Conservation (phyloP, 2,888 invertebrate genomes). For the Torymus tubicola region DNA sequence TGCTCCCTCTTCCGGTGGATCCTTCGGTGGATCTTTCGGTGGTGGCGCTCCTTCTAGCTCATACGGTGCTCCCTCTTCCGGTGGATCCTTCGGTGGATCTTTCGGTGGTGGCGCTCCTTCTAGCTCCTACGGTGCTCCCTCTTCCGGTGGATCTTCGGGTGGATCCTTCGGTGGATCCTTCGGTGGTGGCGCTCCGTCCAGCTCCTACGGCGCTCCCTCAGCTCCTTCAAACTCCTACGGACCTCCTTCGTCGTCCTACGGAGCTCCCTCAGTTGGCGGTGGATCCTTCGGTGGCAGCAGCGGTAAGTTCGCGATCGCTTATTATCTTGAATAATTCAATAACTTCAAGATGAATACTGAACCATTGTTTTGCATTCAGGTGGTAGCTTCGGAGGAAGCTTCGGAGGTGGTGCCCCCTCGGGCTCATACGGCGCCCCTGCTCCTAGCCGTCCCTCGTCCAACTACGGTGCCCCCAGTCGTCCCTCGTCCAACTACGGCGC, state of each 20-base stretch:
- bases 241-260: conserved; percentile 74
- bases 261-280: conserved; percentile 70
- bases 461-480: conserved; percentile 66
- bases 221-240: conserved; percentile 65
- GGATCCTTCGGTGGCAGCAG: conserved; percentile 65
- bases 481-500: conserved; percentile 63
- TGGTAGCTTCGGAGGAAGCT: conserved; percentile 58
- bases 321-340: no score
- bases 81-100: conserved; percentile 71
- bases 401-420: conserved; percentile 71
- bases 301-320: no score
- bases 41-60: conserved; percentile 59
- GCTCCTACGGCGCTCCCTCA: conserved; percentile 73
- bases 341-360: no score
- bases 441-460: conserved; percentile 64
- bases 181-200: conserved; percentile 66
- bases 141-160: conserved; percentile 78
- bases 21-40: conserved; percentile 66
- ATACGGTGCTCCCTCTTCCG: conserved; percentile 78
- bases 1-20: conserved; percentile 59
- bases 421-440: conserved; percentile 68
- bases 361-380: background rate
- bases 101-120: conserved; percentile 65
- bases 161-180: conserved; percentile 70
- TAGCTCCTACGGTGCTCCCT: conserved; percentile 76